Percentiles rank a stretch among this genome's conserved stretches.
Conservation (phyloP, 1,140 invertebrate species). For the Nasonia giraulti region DNA sequence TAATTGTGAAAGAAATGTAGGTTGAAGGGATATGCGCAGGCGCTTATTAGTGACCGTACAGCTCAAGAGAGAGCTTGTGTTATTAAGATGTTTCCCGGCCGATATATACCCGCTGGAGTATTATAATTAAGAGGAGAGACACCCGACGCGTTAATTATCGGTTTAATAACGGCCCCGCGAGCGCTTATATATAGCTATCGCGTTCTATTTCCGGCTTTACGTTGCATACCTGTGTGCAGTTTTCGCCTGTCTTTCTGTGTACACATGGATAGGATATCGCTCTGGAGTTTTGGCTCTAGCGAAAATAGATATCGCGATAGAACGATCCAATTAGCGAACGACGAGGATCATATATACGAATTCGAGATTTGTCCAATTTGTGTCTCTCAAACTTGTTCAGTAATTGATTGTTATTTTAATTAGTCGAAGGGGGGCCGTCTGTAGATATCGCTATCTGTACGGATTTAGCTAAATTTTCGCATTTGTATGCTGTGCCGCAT, state of each 20-base stretch:
- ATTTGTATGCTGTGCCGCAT: not conserved
- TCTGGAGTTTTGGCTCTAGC: not conserved
- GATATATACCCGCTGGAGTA: not conserved
- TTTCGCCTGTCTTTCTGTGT: not conserved
- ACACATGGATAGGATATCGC: not conserved
- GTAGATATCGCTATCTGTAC: not conserved
- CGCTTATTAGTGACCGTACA: not conserved
- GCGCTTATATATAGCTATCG: not conserved
- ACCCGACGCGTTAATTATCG: not conserved
- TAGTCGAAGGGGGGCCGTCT: not conserved
- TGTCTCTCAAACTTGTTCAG: not conserved
- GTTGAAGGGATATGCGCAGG: not conserved
- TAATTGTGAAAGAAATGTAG: not conserved
- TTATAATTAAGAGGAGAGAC: not conserved
- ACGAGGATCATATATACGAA: not conserved
- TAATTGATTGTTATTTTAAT: slow-evolving; percentile 13
- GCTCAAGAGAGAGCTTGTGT: not conserved
- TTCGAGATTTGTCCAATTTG: not conserved
- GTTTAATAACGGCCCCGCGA: too few relatives aligned
- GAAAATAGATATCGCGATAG: not conserved
- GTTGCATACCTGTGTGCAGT: too few relatives aligned
- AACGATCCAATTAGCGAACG: slow-evolving; percentile 20
- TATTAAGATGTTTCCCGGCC: not conserved
- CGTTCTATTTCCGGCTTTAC: not conserved
- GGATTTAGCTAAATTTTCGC: not conserved